phyloP scores from a whole-genome alignment of 1,140 invertebrate species.

The Ooceraea biroi region DNA sequence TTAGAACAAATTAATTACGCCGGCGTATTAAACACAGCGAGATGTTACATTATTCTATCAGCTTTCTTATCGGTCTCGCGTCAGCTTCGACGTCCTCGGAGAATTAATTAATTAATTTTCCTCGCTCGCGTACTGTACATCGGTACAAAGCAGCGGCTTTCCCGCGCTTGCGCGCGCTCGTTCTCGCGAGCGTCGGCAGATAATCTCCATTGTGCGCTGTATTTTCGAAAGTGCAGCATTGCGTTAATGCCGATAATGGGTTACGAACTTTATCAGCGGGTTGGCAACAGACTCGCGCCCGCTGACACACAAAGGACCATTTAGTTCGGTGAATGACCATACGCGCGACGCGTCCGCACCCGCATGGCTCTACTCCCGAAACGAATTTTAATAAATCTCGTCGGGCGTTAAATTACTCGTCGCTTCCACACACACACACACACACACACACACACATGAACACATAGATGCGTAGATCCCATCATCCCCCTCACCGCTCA shows the following conservation, averaged over 20 bases:
- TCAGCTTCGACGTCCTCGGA: constrained; percentile 59
- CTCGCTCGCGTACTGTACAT: constrained; percentile 51
- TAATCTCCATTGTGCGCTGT: constrained; percentile 59
- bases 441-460: neutral
- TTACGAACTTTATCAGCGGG: constrained; percentile 56
- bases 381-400: constrained; percentile 80
- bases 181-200: constrained; percentile 19
- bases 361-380: constrained; percentile 54
- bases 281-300: constrained; percentile 50
- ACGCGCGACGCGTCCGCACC: constrained; percentile 36
- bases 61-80: constrained; percentile 60
- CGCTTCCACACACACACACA: neutral
- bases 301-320: constrained; percentile 66
- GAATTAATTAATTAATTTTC: constrained; percentile 65
- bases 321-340: constrained; percentile 57
- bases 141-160: constrained; percentile 43
- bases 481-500: constrained; percentile 10
- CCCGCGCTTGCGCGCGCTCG: constrained; percentile 27
- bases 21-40: constrained; percentile 56
- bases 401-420: constrained; percentile 78
- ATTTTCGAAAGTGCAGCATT: constrained; percentile 63
- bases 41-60: constrained; percentile 60
- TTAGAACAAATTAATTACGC: constrained; percentile 60
- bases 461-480: neutral
- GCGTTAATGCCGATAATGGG: constrained; percentile 61